Evolutionary conservation across 1,140 invertebrate genomes (phyloP).

Genomic region (Bombyx mori): DNA sequence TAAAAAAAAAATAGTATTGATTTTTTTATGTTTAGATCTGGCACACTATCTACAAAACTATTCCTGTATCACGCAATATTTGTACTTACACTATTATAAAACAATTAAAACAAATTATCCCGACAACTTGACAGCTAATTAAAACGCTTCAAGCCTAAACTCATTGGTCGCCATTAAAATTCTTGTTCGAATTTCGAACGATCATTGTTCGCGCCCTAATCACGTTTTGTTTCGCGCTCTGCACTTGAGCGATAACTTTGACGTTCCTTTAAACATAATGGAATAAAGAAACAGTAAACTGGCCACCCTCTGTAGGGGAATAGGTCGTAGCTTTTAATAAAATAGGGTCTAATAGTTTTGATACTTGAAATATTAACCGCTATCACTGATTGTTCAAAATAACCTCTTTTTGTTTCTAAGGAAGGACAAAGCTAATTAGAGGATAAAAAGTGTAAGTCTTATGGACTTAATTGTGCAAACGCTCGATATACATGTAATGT

Average conservation of each 20-base stretch:
- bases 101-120: not conserved
- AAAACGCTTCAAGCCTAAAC: constrained; percentile 10
- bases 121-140: constrained; percentile 15
- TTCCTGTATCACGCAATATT: no score
- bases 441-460: no score
- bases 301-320: constrained; percentile 42
- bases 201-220: constrained; percentile 28
- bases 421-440: no score
- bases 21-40: not conserved
- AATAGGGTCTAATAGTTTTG: constrained; percentile 23
- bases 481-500: no score
- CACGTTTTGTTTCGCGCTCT: constrained; percentile 23
- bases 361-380: constrained; percentile 13
- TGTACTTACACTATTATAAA: no score
- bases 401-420: no score
- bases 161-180: constrained; percentile 16
- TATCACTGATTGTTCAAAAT: not conserved
- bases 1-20: no score
- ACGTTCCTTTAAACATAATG: constrained; percentile 66
- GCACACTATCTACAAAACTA: no score
- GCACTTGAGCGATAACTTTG: constrained; percentile 52
- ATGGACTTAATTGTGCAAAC: no score
- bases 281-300: constrained; percentile 68
- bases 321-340: constrained; percentile 35
- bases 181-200: constrained; percentile 25